These are phyloP conservation scores for Tyrannus savana DNA, from an alignment of 2,113 vertebrate species.

Conservation along the genomic window DNA sequence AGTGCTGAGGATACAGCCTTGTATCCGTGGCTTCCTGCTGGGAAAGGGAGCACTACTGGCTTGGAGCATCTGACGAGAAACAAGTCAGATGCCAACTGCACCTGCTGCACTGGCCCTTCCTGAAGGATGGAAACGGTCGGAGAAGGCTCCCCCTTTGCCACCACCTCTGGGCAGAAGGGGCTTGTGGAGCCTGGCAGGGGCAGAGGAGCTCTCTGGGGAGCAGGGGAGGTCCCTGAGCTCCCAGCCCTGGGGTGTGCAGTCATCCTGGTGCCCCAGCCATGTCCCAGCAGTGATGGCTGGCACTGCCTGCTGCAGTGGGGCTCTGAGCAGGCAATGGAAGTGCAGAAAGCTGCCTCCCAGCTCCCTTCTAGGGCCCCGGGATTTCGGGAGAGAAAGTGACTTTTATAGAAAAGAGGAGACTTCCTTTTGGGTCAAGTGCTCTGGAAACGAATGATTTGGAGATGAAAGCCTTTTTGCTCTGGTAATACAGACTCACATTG, in stretches of 20 bases:
- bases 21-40: neutral
- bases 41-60: neutral
- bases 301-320: neutral
- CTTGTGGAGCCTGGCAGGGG: neutral
- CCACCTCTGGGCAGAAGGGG: neutral
- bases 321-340: neutral
- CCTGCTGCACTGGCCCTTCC: accelerated
- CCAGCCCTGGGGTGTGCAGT: neutral
- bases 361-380: neutral
- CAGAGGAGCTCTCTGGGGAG: neutral
- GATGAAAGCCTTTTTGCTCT: slow-evolving; percentile 36
- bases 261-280: neutral
- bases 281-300: neutral
- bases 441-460: slow-evolving; percentile 6
- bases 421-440: slow-evolving; percentile 51
- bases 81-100: accelerated
- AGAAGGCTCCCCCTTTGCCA: neutral
- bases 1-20: neutral
- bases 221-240: neutral
- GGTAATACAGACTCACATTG: neutral
- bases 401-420: slow-evolving; percentile 22
- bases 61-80: neutral
- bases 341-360: neutral
- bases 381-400: neutral
- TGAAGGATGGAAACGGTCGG: neutral